Percentiles rank a stretch among this genome's conserved stretches.
phyloP scores from a whole-genome alignment of 2,113 vertebrate species.

The Condylura cristata region DNA sequence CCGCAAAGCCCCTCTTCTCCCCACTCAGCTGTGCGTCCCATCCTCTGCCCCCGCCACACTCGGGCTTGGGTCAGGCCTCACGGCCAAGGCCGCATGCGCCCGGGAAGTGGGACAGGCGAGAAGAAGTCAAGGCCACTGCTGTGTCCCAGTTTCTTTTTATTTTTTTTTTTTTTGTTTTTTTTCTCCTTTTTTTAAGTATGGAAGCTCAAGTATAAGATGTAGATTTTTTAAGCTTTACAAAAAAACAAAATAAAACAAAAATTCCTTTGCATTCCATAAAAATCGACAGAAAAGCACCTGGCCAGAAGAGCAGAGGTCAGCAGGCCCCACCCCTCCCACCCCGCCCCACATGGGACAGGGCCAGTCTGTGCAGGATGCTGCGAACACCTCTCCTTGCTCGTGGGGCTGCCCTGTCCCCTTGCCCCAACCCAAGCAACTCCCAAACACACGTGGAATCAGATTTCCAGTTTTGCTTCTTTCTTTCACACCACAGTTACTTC shows the following conservation, averaged over 20 bases:
- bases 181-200: constrained; percentile 82
- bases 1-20: background rate
- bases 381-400: constrained; percentile 51
- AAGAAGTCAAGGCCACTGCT: constrained; percentile 48
- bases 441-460: constrained; percentile 84
- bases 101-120: fast-evolving
- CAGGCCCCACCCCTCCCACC: constrained; percentile 32
- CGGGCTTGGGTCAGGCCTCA: background rate
- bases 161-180: constrained; percentile 51
- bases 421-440: constrained; percentile 76
- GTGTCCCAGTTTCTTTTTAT: constrained; percentile 82
- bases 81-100: fast-evolving
- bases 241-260: constrained; percentile 84
- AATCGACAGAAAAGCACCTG: constrained; percentile 87
- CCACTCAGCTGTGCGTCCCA: fast-evolving
- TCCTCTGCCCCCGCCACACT: background rate
- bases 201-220: constrained; percentile 90
- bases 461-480: constrained; percentile 84
- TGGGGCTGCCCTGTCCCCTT: background rate
- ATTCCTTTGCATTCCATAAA: constrained; percentile 88
- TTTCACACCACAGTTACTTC: constrained; percentile 87
- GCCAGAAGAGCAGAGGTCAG: constrained; percentile 80
- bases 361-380: constrained; percentile 32
- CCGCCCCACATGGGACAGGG: constrained; percentile 43
- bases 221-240: constrained; percentile 90